phyloP scores from a whole-genome alignment of 2,113 vertebrate genomes.

The Daubentonia madagascariensis region DNA sequence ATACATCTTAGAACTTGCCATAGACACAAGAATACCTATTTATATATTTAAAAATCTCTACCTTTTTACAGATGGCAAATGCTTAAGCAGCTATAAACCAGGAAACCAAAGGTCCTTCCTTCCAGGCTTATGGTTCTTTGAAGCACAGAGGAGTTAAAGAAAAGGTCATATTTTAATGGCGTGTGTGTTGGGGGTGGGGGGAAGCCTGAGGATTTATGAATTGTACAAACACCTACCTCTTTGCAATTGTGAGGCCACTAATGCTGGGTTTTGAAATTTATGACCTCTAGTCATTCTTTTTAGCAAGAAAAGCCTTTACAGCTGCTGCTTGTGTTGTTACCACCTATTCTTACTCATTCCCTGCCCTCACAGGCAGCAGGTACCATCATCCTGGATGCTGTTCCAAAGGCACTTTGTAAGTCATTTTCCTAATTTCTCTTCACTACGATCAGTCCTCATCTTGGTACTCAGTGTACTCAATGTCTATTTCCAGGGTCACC shows the following conservation, averaged over 20 bases:
- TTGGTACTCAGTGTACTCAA: fast-evolving
- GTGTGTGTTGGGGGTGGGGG: background rate
- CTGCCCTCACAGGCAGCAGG: background rate
- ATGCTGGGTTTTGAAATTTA: background rate
- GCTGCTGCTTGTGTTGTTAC: no score
- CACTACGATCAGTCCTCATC: fast-evolving
- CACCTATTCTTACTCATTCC: background rate
- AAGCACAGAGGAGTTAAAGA: background rate
- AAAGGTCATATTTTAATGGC: background rate
- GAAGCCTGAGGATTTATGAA: background rate
- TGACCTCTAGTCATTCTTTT: background rate
- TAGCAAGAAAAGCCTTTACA: background rate
- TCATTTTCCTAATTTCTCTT: background rate
- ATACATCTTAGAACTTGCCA: slow-evolving; percentile 32
- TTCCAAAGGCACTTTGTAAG: background rate
- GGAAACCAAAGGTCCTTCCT: background rate
- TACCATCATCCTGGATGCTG: background rate
- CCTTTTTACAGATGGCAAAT: background rate
- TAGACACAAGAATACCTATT: background rate
- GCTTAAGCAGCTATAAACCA: background rate
- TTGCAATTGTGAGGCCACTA: background rate
- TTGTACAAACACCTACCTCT: background rate
- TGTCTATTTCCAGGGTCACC: background rate
- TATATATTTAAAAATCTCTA: background rate
- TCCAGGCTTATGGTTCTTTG: background rate